Evolutionary conservation across 2,888 invertebrate genomes (phyloP).

Genomic region (Kryphioiulus occultus): DNA sequence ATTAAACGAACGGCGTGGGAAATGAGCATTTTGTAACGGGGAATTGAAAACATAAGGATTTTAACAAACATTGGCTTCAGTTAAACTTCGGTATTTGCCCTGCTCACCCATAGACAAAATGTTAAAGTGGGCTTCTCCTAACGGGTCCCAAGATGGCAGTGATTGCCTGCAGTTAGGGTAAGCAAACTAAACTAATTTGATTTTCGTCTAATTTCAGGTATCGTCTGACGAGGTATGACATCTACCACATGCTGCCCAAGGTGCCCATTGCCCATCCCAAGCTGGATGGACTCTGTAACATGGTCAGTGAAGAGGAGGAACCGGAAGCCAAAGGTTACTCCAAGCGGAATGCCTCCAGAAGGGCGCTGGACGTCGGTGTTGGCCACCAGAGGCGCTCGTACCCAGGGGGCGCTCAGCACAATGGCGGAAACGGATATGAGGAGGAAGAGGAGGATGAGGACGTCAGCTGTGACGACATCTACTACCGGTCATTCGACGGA

Average conservation of each 20-base stretch:
- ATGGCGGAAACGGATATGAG: neutral
- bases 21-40: neutral
- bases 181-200: neutral
- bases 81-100: no score
- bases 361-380: neutral
- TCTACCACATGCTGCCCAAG: conserved; percentile 53
- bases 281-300: conserved; percentile 46
- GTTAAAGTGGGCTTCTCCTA: no score
- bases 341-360: conserved; percentile 49
- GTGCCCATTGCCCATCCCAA: conserved; percentile 51
- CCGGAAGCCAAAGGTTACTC: conserved; percentile 49
- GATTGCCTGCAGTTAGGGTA: neutral
- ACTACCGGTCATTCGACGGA: conserved; percentile 53
- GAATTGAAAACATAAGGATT: neutral
- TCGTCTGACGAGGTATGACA: conserved; percentile 51
- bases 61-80: no score
- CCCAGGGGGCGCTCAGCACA: neutral
- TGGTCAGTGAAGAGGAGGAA: conserved; percentile 48
- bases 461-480: conserved; percentile 49
- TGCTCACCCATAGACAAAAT: no score
- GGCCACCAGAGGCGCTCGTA: neutral
- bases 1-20: neutral
- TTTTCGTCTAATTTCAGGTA: conserved; percentile 42
- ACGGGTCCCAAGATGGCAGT: no score
- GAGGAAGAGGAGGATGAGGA: conserved; percentile 51